phyloP scores from a whole-genome alignment of 2,797 vertebrate species.

The Sphenodon punctatus region DNA sequence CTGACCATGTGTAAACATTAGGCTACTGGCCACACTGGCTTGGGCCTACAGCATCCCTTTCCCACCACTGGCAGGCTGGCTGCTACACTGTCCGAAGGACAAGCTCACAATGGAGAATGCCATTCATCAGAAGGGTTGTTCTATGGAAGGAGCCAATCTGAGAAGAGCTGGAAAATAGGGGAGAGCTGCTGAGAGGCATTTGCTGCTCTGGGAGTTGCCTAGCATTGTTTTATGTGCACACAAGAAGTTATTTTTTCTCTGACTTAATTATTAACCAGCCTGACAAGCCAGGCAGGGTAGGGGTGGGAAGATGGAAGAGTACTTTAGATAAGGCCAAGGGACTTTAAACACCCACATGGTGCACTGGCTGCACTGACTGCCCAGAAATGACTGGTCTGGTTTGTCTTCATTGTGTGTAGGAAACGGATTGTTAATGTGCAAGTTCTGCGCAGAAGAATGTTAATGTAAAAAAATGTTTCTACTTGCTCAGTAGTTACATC shows the following conservation, averaged over 20 bases:
- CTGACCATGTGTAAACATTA: too few relatives aligned
- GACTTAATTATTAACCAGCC: neutral
- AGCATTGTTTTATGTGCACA: neutral
- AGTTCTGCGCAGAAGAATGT: fast-evolving
- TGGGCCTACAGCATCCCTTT: too few relatives aligned
- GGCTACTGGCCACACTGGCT: too few relatives aligned
- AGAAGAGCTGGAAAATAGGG: neutral
- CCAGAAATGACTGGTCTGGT: neutral
- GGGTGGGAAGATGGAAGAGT: neutral
- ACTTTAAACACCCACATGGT: neutral
- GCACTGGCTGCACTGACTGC: neutral
- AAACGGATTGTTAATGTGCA: neutral
- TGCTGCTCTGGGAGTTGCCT: neutral
- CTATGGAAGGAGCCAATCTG: neutral
- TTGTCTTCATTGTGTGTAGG: neutral
- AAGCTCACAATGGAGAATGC: neutral
- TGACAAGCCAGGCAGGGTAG: neutral
- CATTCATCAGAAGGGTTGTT: neutral
- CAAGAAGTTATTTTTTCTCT: neutral
- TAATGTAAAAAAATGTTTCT: too few relatives aligned
- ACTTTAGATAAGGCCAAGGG: neutral
- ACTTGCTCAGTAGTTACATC: neutral
- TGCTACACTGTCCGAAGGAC: neutral
- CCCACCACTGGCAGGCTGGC: too few relatives aligned
- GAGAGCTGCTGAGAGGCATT: neutral